phyloP scores from a whole-genome alignment of 2,797 vertebrate species.

The Pseudomugil tenellus region DNA sequence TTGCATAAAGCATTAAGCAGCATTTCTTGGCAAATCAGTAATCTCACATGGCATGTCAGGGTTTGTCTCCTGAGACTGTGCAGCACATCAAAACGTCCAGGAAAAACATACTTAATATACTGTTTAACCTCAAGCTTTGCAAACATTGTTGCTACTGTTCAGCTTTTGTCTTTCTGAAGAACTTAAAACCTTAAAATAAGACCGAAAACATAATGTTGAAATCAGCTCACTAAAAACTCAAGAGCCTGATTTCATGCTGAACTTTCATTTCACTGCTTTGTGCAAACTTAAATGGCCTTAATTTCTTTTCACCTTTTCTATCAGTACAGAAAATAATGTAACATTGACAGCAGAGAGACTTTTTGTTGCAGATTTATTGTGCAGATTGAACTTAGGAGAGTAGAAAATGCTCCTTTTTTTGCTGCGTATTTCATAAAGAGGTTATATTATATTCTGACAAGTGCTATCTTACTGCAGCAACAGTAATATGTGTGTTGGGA shows the following conservation, averaged over 20 bases:
- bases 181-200: not conserved
- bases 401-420: constrained; percentile 11
- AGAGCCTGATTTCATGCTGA: not conserved
- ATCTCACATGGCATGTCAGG: constrained; percentile 59
- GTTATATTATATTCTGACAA: constrained; percentile 9
- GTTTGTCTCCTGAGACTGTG: constrained; percentile 52
- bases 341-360: not conserved
- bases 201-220: not conserved
- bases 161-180: constrained; percentile 8
- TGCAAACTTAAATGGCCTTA: constrained; percentile 10
- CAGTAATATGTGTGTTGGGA: constrained; percentile 8
- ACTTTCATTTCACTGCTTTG: not conserved
- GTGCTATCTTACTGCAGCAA: not conserved
- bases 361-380: constrained; percentile 20
- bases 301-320: constrained; percentile 5
- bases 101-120: constrained; percentile 30
- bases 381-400: constrained; percentile 1
- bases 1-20: constrained; percentile 74
- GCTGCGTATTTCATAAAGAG: constrained; percentile 18
- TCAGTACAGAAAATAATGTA: constrained; percentile 8
- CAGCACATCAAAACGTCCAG: constrained; percentile 38
- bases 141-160: constrained; percentile 26
- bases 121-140: constrained; percentile 32
- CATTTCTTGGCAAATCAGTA: constrained; percentile 74
- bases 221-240: not conserved